phyloP scores from a whole-genome alignment of 2,797 vertebrate species.

The Todus mexicanus region DNA sequence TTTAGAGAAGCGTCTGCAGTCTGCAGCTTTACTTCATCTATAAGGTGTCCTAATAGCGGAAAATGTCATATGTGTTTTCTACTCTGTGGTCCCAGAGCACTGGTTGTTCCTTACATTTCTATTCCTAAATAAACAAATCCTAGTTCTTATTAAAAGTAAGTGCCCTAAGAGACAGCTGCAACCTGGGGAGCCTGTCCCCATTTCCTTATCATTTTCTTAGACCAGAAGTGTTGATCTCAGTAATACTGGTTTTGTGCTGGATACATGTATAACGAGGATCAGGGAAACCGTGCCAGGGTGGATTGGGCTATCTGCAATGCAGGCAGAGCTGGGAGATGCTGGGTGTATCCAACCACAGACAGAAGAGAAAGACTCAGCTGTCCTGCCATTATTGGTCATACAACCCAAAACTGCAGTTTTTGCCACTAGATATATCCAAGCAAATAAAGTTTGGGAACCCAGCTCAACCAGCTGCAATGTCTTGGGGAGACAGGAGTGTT shows the following conservation, averaged over 20 bases:
- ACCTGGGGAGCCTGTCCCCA: neutral
- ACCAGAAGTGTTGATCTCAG: neutral
- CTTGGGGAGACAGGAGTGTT: neutral
- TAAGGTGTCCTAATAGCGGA: neutral
- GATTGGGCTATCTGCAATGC: no score
- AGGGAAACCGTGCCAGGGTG: neutral
- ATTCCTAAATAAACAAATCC: neutral
- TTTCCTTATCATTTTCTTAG: neutral
- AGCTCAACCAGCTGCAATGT: neutral
- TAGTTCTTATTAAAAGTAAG: neutral
- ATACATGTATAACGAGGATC: rapidly evolving
- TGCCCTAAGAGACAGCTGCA: neutral
- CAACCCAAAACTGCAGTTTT: neutral
- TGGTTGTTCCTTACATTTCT: neutral
- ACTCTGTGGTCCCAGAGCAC: neutral
- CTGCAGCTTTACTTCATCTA: neutral
- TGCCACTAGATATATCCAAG: no score
- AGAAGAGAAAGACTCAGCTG: neutral
- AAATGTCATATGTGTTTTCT: neutral
- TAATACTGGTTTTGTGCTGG: neutral
- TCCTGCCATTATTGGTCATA: rapidly evolving
- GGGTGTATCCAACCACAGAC: neutral
- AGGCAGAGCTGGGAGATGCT: neutral
- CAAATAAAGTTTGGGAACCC: neutral
- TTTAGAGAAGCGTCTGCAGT: neutral